Evolutionary conservation across 2,888 invertebrate species (phyloP).

Genomic region (Gerris lacustris): DNA sequence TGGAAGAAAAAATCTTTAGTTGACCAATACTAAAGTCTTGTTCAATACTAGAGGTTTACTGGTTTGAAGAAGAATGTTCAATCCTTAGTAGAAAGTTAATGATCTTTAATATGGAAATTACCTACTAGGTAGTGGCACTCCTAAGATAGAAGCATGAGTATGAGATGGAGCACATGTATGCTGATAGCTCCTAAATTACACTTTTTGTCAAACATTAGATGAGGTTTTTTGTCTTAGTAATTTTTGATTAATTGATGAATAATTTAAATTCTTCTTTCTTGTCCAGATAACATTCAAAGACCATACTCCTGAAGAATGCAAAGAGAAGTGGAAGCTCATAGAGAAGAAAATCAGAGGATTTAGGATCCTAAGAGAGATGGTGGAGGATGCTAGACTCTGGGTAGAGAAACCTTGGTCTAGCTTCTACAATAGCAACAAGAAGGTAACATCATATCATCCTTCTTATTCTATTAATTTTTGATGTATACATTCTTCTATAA

Average conservation of each 20-base stretch:
- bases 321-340: constrained; percentile 39
- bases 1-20: too few relatives aligned
- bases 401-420: constrained; percentile 39
- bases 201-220: too few relatives aligned
- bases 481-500: background rate
- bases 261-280: constrained; percentile 4
- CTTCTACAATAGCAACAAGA: constrained; percentile 35
- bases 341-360: constrained; percentile 40
- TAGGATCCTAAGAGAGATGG: constrained; percentile 40
- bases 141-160: too few relatives aligned
- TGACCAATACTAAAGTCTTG: too few relatives aligned
- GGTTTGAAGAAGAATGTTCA: too few relatives aligned
- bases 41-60: too few relatives aligned
- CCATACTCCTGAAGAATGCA: constrained; percentile 41
- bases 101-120: too few relatives aligned
- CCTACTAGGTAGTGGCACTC: too few relatives aligned
- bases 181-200: too few relatives aligned
- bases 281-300: constrained; percentile 39
- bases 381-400: constrained; percentile 41
- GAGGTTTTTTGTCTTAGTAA: background rate
- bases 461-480: background rate
- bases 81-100: too few relatives aligned
- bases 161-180: too few relatives aligned
- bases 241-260: background rate
- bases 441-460: constrained; percentile 25